A percentile compares a stretch with the other conserved stretches of the same genome.
phyloP scores from a whole-genome alignment of 1,140 invertebrate genomes.

The Zaprionus lachaisei region DNA sequence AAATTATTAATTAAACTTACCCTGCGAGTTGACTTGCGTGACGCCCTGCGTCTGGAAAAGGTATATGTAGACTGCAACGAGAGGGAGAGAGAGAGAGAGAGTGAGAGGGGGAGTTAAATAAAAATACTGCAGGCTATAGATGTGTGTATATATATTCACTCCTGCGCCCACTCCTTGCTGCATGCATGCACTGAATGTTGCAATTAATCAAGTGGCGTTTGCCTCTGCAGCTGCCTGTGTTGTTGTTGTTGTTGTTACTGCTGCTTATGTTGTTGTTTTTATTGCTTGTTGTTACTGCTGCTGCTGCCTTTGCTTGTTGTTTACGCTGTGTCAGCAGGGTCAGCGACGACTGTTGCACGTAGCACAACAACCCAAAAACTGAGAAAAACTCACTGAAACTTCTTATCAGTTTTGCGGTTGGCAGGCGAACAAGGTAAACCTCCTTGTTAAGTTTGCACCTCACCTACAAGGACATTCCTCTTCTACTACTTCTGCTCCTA shows the following conservation, averaged over 20 bases:
- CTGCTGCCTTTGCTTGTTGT: slow-evolving; percentile 10
- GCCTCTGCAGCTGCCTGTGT: background rate
- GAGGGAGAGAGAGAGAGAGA: slow-evolving; percentile 18
- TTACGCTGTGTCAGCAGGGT: slow-evolving; percentile 23
- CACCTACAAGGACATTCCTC: slow-evolving; percentile 14
- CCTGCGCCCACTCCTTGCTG: background rate
- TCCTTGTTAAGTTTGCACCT: slow-evolving; percentile 46
- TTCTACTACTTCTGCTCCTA: background rate
- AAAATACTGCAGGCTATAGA: slow-evolving; percentile 32
- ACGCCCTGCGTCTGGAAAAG: slow-evolving; percentile 64
- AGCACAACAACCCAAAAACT: slow-evolving; percentile 33
- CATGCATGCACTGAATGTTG: slow-evolving; percentile 11
- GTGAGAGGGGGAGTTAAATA: slow-evolving; percentile 24
- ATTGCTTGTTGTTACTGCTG: slow-evolving; percentile 1
- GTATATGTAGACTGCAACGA: slow-evolving; percentile 69
- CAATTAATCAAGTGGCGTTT: slow-evolving; percentile 52
- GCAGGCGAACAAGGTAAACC: slow-evolving; percentile 58
- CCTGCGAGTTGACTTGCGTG: slow-evolving; percentile 76
- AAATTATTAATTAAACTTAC: slow-evolving; percentile 84
- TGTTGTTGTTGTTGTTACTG: background rate
- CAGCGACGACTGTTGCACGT: slow-evolving; percentile 23
- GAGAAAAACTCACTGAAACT: slow-evolving; percentile 32
- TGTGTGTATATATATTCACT: slow-evolving; percentile 6
- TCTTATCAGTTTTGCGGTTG: slow-evolving; percentile 62
- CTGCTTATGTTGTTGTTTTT: slow-evolving; percentile 13